Evolutionary conservation across 1,140 invertebrate species (phyloP), one percentile per base, ranked within the genome.

Genomic region (Brachionus rubens): DNA sequence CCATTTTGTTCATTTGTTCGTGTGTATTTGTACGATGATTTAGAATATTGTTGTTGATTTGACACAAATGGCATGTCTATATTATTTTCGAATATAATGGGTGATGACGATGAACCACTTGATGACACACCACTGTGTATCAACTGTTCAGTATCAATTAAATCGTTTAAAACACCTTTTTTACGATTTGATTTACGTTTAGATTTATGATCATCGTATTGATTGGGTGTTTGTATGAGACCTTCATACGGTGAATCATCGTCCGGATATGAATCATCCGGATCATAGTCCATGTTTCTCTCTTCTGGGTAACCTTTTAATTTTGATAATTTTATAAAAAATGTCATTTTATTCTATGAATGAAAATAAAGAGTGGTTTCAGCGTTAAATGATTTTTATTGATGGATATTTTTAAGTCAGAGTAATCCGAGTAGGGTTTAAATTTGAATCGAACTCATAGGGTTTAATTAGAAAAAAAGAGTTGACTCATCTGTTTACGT

Each of bases 171-270:
- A 12, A 36, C 24, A 24, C 68, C 68, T 72, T 72, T 48, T 50
- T 48, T 54, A n/a, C n/a, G 54, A 59, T 48, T 62, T 0, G 36
- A 36, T 28, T 56, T 48, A 40, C 41, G 41, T 14, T 76, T 48
- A 19, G 24, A 28, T 33, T 56, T n/a, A 56, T 19, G 12, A 21
- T 56, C 21, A 10, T 48, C 41, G 26, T 76, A 16, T 14, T 56
- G 14, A 12, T 28, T 48, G 0, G 36, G 50, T 1, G 33, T 56
- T 56, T 54, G 72, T 28, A 76, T 54, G 3, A 72, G 46, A 10
- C 68, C 68, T 21, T 72, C 68, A 50, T 72, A 72, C 2, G 68
- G 68, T 40, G 68, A 72, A 19, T 72, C 68, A 19, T 72, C 68
- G 33, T 72, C 68, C 21, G 46, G 68, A 50, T 72, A 48, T 19